Evolutionary conservation across 2,113 vertebrate genomes (phyloP), one percentile per base, ranked within the genome.

Genomic region (Laterallus jamaicensis): DNA sequence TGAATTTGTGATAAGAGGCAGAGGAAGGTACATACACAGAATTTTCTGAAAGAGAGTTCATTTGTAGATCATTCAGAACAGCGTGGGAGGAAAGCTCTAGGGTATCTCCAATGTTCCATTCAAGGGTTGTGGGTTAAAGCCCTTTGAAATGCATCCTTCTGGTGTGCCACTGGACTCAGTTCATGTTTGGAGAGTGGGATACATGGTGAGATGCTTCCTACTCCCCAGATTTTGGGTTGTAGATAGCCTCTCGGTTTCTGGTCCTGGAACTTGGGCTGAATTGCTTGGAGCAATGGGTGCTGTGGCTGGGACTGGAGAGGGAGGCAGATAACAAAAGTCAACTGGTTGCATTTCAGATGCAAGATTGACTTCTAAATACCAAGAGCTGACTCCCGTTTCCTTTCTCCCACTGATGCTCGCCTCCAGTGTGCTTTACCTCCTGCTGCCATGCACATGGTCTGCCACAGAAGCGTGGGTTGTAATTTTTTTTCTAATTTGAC

Each of bases 381-480:
- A 82, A 71, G 79, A 85, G 73, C 70, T 1, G 5, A 18, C 92
- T 97, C 85, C 75, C 35, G 15, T 88, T 95, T 97, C 92, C 94
- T 86, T 67, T 92, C 92, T 68, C 92, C 82, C 60, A 26, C 82
- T 86, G 86, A 68, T 74, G 40, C 83, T 88, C 82, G 67, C 90
- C 63, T 62, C 78, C 78, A 77, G 42, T 59, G 71, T 90, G 56
- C 47, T 76, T 81, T 90, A 37, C 92, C 93, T 94, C 92, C 95
- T 96, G 95, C 90, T 96, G 95, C 88, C 92, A 37, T 42, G 71
- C 95, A 94, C 91, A 77, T 88, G 92, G 75, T 83, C 68, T 93
- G 92, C 74, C 69, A 75, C 79, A 74, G 87, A 47, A 90, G 55
- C 17, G 93, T 95, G 93, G 95, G 93, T 6, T 95, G 89, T 70